Evolutionary conservation across 35 echinoderm and acorn worm species (phyloP).

Genomic region (Lytechinus variegatus): DNA sequence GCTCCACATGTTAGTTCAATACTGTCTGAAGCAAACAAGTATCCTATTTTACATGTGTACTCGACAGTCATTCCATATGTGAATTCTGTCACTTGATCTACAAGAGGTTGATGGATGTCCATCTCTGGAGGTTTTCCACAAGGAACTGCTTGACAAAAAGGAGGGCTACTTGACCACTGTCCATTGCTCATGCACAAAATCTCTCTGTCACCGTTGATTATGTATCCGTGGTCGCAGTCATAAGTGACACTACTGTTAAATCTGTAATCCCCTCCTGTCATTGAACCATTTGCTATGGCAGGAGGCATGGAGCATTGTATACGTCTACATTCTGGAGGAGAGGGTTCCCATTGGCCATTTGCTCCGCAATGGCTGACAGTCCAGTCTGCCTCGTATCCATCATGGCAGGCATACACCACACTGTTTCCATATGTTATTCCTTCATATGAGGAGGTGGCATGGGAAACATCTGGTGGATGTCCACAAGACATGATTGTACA

Average conservation of each 20-base stretch:
- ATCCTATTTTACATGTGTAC: conserved; percentile 68
- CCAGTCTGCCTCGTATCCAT: conserved; percentile 29
- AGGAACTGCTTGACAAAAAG: conserved; percentile 62
- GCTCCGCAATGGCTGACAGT: conserved; percentile 40
- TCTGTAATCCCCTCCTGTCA: conserved; percentile 40
- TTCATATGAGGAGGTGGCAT: conserved; percentile 36
- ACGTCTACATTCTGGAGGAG: conserved; percentile 52
- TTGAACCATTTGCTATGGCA: background rate
- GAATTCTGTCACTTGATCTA: background rate
- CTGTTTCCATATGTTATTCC: conserved; percentile 45
- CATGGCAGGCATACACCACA: conserved; percentile 39
- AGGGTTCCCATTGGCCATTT: conserved; percentile 52
- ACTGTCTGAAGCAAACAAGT: conserved; percentile 28
- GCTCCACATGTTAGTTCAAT: conserved; percentile 39
- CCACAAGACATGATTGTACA: conserved; percentile 70
- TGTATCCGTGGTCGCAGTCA: conserved; percentile 57
- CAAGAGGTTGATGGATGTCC: background rate
- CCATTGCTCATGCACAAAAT: conserved; percentile 26
- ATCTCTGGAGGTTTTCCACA: conserved; percentile 58
- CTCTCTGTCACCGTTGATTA: background rate
- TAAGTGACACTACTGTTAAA: conserved; percentile 59
- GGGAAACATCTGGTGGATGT: conserved; percentile 21
- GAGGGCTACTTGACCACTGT: conserved; percentile 35
- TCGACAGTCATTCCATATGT: conserved; percentile 38
- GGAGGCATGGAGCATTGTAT: conserved; percentile 45